Evolutionary conservation across 64 coral and sea anemone species (phyloP).

Genomic region (Montipora capricornis): DNA sequence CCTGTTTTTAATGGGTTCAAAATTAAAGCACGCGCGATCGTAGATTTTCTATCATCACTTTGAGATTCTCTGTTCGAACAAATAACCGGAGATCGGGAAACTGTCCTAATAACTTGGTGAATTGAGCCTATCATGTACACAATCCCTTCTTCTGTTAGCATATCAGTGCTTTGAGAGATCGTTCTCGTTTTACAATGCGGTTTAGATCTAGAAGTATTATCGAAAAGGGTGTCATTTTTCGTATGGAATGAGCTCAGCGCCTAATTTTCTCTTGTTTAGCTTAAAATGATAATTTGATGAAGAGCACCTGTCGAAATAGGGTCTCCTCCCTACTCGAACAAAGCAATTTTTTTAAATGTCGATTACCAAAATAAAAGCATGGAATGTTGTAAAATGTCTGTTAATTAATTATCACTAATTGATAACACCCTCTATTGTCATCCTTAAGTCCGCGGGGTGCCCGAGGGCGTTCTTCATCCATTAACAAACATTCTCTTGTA

Average conservation of each 20-base stretch:
- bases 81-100: slow-evolving; percentile 54
- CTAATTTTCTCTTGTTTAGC: slow-evolving; percentile 12
- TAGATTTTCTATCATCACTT: slow-evolving; percentile 74
- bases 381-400: slow-evolving; percentile 99
- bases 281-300: slow-evolving; percentile 66
- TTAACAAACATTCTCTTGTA: slow-evolving; percentile 63
- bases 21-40: not conserved
- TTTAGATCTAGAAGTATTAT: slow-evolving; percentile 12
- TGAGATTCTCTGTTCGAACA: slow-evolving; percentile 31
- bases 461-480: slow-evolving; percentile 50
- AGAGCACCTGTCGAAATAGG: slow-evolving; percentile 69
- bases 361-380: slow-evolving; percentile 84
- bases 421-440: slow-evolving; percentile 97
- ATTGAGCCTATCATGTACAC: slow-evolving; percentile 77
- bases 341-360: slow-evolving; percentile 89
- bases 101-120: slow-evolving; percentile 38
- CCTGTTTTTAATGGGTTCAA: not conserved
- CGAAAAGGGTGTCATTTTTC: not conserved
- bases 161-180: slow-evolving; percentile 1
- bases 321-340: slow-evolving; percentile 70
- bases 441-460: slow-evolving; percentile 70
- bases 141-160: slow-evolving; percentile 52
- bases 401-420: slow-evolving; percentile 99
- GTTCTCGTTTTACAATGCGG: slow-evolving; percentile 22
- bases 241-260: not conserved